These are phyloP conservation scores for Pseudococcus viburni DNA, from an alignment of 2,888 invertebrate genomes.

Conservation along the genomic window DNA sequence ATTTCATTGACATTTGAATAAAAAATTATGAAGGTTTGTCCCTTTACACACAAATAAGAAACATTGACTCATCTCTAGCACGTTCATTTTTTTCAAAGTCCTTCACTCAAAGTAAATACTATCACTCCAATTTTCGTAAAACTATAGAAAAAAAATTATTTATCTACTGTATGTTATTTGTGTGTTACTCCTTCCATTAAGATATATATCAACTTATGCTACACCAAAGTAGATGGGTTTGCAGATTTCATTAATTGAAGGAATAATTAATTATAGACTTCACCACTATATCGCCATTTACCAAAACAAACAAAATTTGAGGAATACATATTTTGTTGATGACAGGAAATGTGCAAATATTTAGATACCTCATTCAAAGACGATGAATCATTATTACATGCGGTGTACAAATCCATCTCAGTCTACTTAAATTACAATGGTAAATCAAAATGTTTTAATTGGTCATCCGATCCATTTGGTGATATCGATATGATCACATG, in stretches of 20 bases:
- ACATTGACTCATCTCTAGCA: too few species aligned
- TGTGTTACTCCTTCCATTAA: background rate
- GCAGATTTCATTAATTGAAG: background rate
- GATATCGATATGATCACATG: background rate
- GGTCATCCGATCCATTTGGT: constrained; percentile 70
- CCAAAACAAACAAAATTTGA: background rate
- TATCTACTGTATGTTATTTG: too few species aligned
- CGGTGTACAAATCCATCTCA: constrained; percentile 79
- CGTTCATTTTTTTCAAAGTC: too few species aligned
- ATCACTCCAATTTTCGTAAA: too few species aligned
- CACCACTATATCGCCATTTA: background rate
- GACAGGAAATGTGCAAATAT: constrained; percentile 74
- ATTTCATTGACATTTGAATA: too few species aligned
- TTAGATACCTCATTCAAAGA: constrained; percentile 73
- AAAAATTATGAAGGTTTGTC: too few species aligned
- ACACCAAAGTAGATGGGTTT: background rate
- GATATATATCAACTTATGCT: background rate
- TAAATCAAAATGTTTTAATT: constrained; percentile 79
- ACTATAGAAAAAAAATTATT: too few species aligned
- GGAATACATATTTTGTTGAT: background rate
- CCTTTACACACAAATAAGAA: too few species aligned
- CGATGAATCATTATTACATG: constrained; percentile 74
- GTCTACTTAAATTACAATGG: constrained; percentile 89
- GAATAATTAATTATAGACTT: background rate
- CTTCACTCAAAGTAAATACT: too few species aligned